Evolutionary conservation across 2,888 invertebrate species (phyloP).

Genomic region (Hedychridium roseum): DNA sequence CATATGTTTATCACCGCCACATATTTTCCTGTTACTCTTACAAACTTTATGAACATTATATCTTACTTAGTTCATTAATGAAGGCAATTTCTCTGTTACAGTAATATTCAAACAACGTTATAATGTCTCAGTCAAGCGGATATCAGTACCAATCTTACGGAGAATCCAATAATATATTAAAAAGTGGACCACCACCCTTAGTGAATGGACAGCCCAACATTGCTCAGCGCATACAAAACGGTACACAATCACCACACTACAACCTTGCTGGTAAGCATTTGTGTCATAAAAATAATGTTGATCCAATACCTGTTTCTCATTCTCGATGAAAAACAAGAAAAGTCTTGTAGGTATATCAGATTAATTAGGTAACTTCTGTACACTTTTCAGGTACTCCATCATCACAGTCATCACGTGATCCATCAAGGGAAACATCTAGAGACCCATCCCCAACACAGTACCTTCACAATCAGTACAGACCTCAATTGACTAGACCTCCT

Average conservation of each 20-base stretch:
- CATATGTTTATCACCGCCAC: no score
- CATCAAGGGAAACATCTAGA: slow-evolving; percentile 62
- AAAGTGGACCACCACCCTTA: slow-evolving; percentile 40
- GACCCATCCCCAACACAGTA: slow-evolving; percentile 61
- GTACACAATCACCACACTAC: slow-evolving; percentile 46
- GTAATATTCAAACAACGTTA: slow-evolving; percentile 32
- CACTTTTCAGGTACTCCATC: slow-evolving; percentile 58
- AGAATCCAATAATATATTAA: slow-evolving; percentile 38
- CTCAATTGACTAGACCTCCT: slow-evolving; percentile 44
- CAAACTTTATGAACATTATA: no score
- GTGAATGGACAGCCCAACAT: slow-evolving; percentile 49
- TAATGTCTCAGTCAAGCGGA: slow-evolving; percentile 53
- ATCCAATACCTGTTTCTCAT: no score
- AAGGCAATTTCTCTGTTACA: slow-evolving; percentile 24
- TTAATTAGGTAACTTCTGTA: no score
- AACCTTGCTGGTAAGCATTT: slow-evolving; percentile 47
- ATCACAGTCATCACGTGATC: slow-evolving; percentile 65
- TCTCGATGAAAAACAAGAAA: no score
- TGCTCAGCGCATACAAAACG: slow-evolving; percentile 48
- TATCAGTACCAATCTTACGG: slow-evolving; percentile 47
- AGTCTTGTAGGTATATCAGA: no score
- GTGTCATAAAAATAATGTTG: no score
- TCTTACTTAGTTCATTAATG: neutral
- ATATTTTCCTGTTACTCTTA: no score
- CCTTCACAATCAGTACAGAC: slow-evolving; percentile 49